These are phyloP conservation scores for Cordilura impudica DNA, from an alignment of 2,888 invertebrate genomes.

Conservation along the genomic window DNA sequence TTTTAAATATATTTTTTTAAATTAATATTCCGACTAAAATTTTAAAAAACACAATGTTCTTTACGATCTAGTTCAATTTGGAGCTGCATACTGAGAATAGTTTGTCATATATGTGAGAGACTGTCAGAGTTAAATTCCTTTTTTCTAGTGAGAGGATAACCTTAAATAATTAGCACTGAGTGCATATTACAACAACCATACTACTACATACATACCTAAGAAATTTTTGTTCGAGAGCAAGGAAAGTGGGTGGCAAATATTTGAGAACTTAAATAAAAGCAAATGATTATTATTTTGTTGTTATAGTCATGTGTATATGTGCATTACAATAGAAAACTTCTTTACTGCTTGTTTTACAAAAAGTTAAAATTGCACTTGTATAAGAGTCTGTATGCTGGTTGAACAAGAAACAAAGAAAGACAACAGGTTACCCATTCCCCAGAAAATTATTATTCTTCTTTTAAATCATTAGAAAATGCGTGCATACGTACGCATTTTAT, in stretches of 20 bases:
- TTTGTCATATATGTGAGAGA: too few species aligned
- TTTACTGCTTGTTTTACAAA: neutral
- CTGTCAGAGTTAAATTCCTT: neutral
- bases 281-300: slow-evolving; percentile 45
- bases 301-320: neutral
- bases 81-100: too few species aligned
- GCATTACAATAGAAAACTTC: slow-evolving; percentile 16
- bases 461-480: slow-evolving; percentile 38
- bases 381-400: neutral
- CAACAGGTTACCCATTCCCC: slow-evolving; percentile 38
- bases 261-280: slow-evolving; percentile 38
- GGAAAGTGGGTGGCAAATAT: slow-evolving; percentile 43
- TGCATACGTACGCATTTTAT: slow-evolving; percentile 51
- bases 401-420: slow-evolving; percentile 14
- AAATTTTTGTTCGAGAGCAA: neutral
- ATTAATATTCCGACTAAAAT: too few species aligned
- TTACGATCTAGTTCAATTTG: too few species aligned
- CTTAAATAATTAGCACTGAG: neutral
- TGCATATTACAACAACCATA: neutral
- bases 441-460: slow-evolving; percentile 1
- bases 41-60: too few species aligned
- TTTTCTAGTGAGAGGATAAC: too few species aligned
- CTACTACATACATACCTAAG: slow-evolving; percentile 3
- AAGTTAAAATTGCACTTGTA: slow-evolving; percentile 31
- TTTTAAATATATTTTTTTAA: too few species aligned